phyloP scores from a whole-genome alignment of 2,797 vertebrate species.

The Tamandua tetradactyla region DNA sequence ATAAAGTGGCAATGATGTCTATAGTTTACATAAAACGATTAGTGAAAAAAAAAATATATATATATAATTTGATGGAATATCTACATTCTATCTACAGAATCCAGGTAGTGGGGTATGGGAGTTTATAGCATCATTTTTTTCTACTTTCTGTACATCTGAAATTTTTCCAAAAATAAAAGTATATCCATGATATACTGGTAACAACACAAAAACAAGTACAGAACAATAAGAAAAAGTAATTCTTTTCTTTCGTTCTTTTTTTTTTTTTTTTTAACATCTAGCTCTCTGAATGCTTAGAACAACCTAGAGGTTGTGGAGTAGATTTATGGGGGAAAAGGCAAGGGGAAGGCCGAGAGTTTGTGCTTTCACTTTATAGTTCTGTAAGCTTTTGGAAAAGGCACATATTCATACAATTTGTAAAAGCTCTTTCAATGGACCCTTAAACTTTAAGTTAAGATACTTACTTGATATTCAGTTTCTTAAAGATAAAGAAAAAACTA shows the following conservation, averaged over 20 bases:
- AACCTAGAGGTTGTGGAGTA: not conserved
- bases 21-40: not conserved
- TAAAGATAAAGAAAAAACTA: not conserved
- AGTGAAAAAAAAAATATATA: not conserved
- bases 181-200: not conserved
- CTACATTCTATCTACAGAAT: not conserved
- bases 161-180: conserved; percentile 21
- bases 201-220: not conserved
- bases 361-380: not conserved
- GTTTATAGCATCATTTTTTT: not conserved
- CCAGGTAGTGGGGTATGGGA: not conserved
- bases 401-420: not conserved
- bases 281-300: not conserved
- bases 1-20: not conserved
- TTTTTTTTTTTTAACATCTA: not conserved
- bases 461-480: not conserved
- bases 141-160: conserved; percentile 9
- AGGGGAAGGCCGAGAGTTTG: not conserved
- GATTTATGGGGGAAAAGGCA: not conserved
- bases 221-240: not conserved
- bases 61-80: not conserved
- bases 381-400: not conserved
- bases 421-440: not conserved
- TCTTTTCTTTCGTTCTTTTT: not conserved
- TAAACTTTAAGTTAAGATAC: not conserved